These are phyloP conservation scores for Malurus cyaneus DNA, from an alignment of 2,113 vertebrate species.

Conservation along the genomic window DNA sequence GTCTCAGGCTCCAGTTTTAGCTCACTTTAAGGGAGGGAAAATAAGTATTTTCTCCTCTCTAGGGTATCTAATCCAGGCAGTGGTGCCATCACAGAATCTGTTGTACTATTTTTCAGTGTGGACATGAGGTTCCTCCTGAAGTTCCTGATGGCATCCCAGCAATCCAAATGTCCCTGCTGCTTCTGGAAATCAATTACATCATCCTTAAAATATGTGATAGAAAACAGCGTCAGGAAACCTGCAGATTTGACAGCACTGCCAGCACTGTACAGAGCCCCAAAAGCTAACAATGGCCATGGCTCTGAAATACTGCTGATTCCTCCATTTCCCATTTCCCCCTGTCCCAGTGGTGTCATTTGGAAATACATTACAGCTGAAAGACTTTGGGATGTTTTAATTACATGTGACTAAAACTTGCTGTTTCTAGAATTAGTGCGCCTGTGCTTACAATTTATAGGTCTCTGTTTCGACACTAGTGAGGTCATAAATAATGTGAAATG, in stretches of 20 bases:
- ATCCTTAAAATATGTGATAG: not conserved
- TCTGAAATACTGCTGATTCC: constrained; percentile 74
- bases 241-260: not conserved
- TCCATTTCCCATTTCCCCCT: constrained; percentile 54
- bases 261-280: not conserved
- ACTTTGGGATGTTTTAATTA: constrained; percentile 83
- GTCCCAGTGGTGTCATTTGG: constrained; percentile 73
- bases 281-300: constrained; percentile 32
- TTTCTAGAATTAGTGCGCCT: constrained; percentile 72
- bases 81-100: not conserved
- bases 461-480: constrained; percentile 63
- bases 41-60: not conserved
- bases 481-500: constrained; percentile 77
- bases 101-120: not conserved
- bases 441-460: constrained; percentile 76
- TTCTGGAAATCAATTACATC: not conserved
- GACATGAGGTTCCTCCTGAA: not conserved
- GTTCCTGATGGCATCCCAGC: not conserved
- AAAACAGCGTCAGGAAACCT: constrained; percentile 3
- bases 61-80: not conserved
- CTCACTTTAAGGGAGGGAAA: not conserved
- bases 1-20: not conserved
- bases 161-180: not conserved
- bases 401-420: constrained; percentile 74
- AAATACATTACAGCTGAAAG: constrained; percentile 77